Conservation (phyloP, 2,797 vertebrate genomes). For the Neoniphon sammara region DNA sequence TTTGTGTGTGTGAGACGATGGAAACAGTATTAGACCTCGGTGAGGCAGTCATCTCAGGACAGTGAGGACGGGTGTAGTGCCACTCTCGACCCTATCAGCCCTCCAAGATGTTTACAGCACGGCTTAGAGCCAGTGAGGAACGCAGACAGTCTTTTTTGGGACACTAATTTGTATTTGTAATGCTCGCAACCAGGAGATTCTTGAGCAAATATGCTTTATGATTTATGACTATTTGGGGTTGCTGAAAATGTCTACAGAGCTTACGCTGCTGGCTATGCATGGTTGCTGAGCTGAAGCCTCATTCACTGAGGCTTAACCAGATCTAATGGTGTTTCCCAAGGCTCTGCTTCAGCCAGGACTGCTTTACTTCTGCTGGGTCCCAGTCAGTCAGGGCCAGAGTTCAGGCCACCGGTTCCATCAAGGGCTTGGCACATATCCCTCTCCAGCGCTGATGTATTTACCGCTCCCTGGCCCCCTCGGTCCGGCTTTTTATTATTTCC, state of each 20-base stretch:
- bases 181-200: constrained; percentile 27
- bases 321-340: constrained; percentile 52
- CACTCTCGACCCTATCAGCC: constrained; percentile 12
- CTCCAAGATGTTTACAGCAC: constrained; percentile 37
- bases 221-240: constrained; percentile 43
- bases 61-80: constrained; percentile 30
- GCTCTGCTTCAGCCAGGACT: constrained; percentile 12
- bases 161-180: constrained; percentile 33
- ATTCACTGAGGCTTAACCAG: constrained; percentile 38
- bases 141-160: constrained; percentile 24
- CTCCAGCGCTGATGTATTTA: constrained; percentile 69
- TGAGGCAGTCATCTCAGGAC: constrained; percentile 66
- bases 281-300: constrained; percentile 35
- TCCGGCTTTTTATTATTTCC: constrained; percentile 67
- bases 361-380: constrained; percentile 45
- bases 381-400: constrained; percentile 44
- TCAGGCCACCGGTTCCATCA: constrained; percentile 56
- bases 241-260: constrained; percentile 40
- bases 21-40: constrained; percentile 40
- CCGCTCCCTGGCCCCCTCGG: constrained; percentile 31
- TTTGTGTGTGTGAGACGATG: constrained; percentile 33
- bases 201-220: constrained; percentile 39
- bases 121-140: constrained; percentile 11
- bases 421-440: constrained; percentile 30
- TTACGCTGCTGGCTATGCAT: constrained; percentile 27